phyloP scores from a whole-genome alignment of 2,888 invertebrate genomes.

The Chalcis sispes region DNA sequence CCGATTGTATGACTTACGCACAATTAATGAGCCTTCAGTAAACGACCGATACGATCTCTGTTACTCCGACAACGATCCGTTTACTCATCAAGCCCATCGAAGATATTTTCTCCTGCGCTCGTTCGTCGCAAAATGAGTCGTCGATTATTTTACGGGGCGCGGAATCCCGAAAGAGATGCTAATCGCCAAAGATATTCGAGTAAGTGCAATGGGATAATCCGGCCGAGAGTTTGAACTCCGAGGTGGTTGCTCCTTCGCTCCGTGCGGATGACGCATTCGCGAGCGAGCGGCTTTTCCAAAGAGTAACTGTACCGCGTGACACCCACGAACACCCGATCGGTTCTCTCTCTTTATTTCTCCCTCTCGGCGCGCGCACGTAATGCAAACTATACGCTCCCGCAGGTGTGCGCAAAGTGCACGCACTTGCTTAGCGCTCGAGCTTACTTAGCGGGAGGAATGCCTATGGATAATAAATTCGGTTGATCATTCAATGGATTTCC shows the following conservation, averaged over 20 bases:
- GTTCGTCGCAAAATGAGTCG: background rate
- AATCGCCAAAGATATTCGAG: too few relatives aligned
- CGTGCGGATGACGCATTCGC: conserved; percentile 59
- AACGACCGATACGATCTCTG: background rate
- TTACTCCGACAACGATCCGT: background rate
- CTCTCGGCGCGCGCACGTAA: background rate
- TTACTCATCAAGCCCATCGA: background rate
- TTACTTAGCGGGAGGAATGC: too few relatives aligned
- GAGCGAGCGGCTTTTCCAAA: conserved; percentile 57
- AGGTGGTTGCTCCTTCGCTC: conserved; percentile 55
- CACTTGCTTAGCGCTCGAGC: too few relatives aligned
- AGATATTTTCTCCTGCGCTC: background rate
- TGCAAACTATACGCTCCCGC: conserved; percentile 6
- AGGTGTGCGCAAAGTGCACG: conserved; percentile 37
- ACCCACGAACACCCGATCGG: conserved; percentile 45
- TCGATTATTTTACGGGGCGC: background rate
- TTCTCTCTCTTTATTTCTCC: background rate
- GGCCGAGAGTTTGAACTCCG: conserved; percentile 23
- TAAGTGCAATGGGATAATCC: too few relatives aligned
- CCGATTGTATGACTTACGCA: background rate
- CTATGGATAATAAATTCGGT: too few relatives aligned
- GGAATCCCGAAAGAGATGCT: background rate
- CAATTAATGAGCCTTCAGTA: conserved; percentile 4
- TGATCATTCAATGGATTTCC: too few relatives aligned
- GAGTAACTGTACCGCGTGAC: conserved; percentile 61